Base-by-base conservation (phyloP, 35 echinoderm and acorn worm genomes). In the Anneissia japonica region DNA sequence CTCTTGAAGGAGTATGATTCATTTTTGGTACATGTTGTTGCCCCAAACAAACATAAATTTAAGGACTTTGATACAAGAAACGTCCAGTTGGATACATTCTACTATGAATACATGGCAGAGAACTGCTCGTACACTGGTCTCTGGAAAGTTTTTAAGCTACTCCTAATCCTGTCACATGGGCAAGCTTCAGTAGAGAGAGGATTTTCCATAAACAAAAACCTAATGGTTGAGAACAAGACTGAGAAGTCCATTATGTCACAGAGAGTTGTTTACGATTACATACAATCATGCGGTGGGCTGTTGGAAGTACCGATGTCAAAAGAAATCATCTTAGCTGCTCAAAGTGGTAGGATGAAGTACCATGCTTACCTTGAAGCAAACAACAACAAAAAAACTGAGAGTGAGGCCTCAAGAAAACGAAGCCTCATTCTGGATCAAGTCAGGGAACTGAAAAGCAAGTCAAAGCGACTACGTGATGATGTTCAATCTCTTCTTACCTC, bases 161-260 rank as follows among this genome's bases (percentile, higher is more conserved):
- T 91, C 19, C 31, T 91, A 28, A 30, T 91, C 37, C 46, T 92
- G 32, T 89, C 91, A 29, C 91, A 89, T 82, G 83, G 87, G 37
- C 88, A 93, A 56, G 91, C 87, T 31, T 79, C 78, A 39, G 83
- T 93, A 46, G 87, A 93, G 85, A 64, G 41, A 32, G 91, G 82
- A 64, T 93, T 89, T 81, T 89, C 90, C 39, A 45, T 88, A 33
- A 88, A 88, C 73, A 73, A 73, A 64, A 86, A 93, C 74, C 32
- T 86, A 32, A 46, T 81, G 56, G 79, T 77, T 37, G 82, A 93
- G 26, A 93, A 89, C 83, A 26, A 74, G 31, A 51, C 32, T 37
- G 86, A 88, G 51, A n/a, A 55, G 55, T 88, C 85, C 14, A 46
- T 83, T 31, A 74, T 88, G 46, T 85, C 91, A 82, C 88, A 84